Percentiles rank a stretch among this genome's conserved stretches.
Evolutionary conservation across 2,888 invertebrate genomes (phyloP).

Genomic region (Parthenolecanium corni): DNA sequence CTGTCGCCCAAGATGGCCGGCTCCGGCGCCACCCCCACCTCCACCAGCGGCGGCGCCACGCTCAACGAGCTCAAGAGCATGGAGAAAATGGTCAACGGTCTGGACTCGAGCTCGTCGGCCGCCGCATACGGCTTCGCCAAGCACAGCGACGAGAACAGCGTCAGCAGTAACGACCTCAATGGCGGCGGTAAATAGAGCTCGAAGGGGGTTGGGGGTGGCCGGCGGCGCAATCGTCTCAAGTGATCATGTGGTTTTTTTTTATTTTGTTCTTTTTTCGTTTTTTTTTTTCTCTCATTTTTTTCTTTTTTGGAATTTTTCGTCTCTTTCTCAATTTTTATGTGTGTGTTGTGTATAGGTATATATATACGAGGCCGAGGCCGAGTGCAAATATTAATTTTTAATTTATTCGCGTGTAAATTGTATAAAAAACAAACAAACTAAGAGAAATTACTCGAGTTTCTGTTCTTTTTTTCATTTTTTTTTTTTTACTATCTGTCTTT

Average conservation of each 20-base stretch:
- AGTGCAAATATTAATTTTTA: conserved; percentile 26
- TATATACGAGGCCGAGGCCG: conserved; percentile 1
- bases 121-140: conserved; percentile 1
- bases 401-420: conserved; percentile 9
- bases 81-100: conserved; percentile 93
- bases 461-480: conserved; percentile 3
- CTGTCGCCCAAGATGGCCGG: conserved; percentile 25
- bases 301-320: conserved; percentile 1
- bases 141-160: conserved; percentile 13
- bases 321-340: conserved; percentile 2
- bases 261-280: conserved; percentile 1
- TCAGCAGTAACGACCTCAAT: conserved; percentile 17
- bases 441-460: too few relatives aligned
- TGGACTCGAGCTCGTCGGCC: conserved; percentile 51
- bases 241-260: background rate
- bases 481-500: background rate
- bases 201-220: too few relatives aligned
- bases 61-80: conserved; percentile 81
- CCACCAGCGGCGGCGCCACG: conserved; percentile 39
- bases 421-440: too few relatives aligned
- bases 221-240: too few relatives aligned
- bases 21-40: conserved; percentile 39
- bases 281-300: conserved; percentile 2
- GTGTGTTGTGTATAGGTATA: conserved; percentile 12
- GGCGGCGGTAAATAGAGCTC: conserved; percentile 10